Percentiles rank a stretch among this genome's conserved stretches.
phyloP scores from a whole-genome alignment of 2,797 vertebrate species.

The Dryobates pubescens region DNA sequence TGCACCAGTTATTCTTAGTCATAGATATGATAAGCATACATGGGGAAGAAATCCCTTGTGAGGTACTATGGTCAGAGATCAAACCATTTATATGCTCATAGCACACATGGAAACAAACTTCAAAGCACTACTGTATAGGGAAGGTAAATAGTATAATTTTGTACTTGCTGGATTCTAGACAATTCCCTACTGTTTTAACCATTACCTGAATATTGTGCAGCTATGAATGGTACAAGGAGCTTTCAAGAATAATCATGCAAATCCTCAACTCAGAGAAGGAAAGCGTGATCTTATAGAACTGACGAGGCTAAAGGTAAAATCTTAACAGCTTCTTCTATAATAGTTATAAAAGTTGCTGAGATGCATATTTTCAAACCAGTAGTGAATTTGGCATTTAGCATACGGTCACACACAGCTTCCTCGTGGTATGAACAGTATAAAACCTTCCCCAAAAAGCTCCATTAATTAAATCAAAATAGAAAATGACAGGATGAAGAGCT shows the following conservation, averaged over 20 bases:
- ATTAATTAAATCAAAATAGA: conserved; percentile 15
- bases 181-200: not conserved
- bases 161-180: not conserved
- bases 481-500: not conserved
- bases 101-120: not conserved
- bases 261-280: not conserved
- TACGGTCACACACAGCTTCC: not conserved
- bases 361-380: not conserved
- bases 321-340: not conserved
- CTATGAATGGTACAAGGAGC: not conserved
- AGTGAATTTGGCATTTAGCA: not conserved
- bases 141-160: not conserved
- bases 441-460: not conserved
- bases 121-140: not conserved
- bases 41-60: not conserved
- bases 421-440: not conserved
- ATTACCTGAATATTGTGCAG: not conserved
- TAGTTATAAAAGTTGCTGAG: not conserved
- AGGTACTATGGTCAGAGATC: not conserved
- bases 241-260: not conserved
- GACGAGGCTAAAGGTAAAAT: not conserved
- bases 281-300: not conserved
- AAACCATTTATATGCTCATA: not conserved
- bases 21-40: not conserved
- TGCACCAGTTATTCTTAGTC: not conserved